Percentiles rank a stretch among this genome's conserved stretches.
Conservation (phyloP, 2,113 vertebrate species). For the Cichladusa arquata region DNA sequence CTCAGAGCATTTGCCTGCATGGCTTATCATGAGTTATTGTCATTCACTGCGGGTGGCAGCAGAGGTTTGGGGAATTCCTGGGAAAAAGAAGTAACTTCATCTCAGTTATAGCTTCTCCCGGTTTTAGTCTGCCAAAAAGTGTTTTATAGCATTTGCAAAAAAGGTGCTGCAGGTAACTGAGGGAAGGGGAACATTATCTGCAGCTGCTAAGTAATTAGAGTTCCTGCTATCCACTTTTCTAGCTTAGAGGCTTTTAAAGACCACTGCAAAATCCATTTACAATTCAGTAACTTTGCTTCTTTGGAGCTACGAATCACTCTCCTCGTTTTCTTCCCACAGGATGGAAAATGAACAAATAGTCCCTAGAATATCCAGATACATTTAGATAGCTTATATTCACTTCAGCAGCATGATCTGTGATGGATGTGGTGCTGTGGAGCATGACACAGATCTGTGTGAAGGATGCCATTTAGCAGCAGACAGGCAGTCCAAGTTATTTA, state of each 20-base stretch:
- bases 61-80: not conserved
- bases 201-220: not conserved
- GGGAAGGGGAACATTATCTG: not conserved
- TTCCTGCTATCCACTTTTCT: not conserved
- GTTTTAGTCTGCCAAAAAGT: not conserved
- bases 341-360: not conserved
- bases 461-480: not conserved
- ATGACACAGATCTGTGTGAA: not conserved
- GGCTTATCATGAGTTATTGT: not conserved
- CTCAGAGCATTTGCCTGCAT: not conserved
- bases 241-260: not conserved
- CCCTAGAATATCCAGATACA: not conserved
- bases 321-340: not conserved
- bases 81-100: not conserved
- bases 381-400: not conserved
- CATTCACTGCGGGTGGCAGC: not conserved
- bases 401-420: not conserved
- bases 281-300: not conserved
- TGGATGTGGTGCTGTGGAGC: not conserved
- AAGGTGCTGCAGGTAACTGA: not conserved
- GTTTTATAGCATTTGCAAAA: not conserved
- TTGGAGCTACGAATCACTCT: not conserved
- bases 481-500: not conserved
- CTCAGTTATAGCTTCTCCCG: not conserved
- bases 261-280: not conserved